A percentile compares a stretch with the other conserved stretches of the same genome.
phyloP scores from a whole-genome alignment of 2,888 invertebrate genomes.

The Formica aserva region DNA sequence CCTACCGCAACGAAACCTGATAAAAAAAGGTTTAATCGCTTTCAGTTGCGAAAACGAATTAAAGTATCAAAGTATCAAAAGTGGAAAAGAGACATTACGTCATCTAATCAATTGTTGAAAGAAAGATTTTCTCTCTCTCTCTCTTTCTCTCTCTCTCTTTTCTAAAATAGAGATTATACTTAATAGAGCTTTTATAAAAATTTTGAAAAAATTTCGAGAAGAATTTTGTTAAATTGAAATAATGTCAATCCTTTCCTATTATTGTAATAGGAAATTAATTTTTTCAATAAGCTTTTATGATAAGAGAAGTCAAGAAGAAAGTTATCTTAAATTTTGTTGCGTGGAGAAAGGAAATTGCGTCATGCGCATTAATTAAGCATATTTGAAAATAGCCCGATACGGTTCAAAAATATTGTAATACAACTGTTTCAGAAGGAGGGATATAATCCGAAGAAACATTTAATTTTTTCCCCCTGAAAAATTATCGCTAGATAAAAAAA shows the following conservation, averaged over 20 bases:
- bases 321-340: constrained; percentile 1
- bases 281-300: background rate
- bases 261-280: background rate
- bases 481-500: background rate
- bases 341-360: background rate
- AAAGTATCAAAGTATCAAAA: background rate
- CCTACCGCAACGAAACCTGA: constrained; percentile 6
- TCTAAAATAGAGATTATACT: background rate
- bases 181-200: background rate
- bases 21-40: background rate
- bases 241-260: background rate
- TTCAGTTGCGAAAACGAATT: background rate
- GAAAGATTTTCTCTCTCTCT: background rate
- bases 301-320: background rate
- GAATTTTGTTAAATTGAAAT: background rate
- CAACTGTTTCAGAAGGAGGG: background rate
- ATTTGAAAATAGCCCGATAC: background rate
- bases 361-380: constrained; percentile 15
- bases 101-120: background rate
- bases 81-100: background rate
- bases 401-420: background rate
- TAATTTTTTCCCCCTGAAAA: background rate
- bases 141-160: background rate
- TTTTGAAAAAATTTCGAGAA: background rate
- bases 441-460: background rate